A percentile compares a stretch with the other conserved stretches of the same genome.
Conservation (phyloP, 2,113 vertebrate species). For the Burhinus oedicnemus region DNA sequence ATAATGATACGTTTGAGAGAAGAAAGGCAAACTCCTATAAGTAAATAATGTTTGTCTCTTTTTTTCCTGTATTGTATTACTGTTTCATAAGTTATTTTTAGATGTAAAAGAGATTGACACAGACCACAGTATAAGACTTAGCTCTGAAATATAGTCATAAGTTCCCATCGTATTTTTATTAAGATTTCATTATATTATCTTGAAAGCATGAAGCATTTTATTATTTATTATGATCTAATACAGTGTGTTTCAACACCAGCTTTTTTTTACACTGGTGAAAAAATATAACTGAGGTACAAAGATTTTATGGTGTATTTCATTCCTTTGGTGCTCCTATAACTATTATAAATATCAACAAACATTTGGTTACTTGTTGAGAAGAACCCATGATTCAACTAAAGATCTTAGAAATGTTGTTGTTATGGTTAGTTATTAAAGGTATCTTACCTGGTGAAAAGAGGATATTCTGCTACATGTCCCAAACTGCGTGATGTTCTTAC, state of each 20-base stretch:
- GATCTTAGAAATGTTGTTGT: not conserved
- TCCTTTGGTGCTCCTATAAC: not conserved
- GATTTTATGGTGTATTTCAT: not conserved
- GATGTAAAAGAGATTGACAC: not conserved
- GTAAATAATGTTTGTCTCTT: not conserved
- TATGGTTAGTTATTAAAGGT: not conserved
- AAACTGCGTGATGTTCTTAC: not conserved
- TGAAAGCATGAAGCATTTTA: not conserved
- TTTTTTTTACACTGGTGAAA: not conserved
- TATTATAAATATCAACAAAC: not conserved
- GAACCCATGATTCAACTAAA: not conserved
- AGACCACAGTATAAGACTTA: not conserved
- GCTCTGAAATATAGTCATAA: not conserved
- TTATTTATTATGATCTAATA: not conserved
- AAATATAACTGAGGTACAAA: not conserved
- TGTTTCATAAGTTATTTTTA: not conserved
- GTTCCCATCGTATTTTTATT: not conserved
- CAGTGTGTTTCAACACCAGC: not conserved
- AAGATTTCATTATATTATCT: not conserved
- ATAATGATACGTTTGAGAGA: constrained; percentile 2
- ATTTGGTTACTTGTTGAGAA: not conserved
- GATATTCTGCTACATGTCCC: constrained; percentile 1
- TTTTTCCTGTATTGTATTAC: not conserved
- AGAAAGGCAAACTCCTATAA: constrained; percentile 12
- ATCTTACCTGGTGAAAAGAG: not conserved